Evolutionary conservation across 2,797 vertebrate species (phyloP), one percentile per base, ranked within the genome.

Genomic region (Crenuchus spilurus): DNA sequence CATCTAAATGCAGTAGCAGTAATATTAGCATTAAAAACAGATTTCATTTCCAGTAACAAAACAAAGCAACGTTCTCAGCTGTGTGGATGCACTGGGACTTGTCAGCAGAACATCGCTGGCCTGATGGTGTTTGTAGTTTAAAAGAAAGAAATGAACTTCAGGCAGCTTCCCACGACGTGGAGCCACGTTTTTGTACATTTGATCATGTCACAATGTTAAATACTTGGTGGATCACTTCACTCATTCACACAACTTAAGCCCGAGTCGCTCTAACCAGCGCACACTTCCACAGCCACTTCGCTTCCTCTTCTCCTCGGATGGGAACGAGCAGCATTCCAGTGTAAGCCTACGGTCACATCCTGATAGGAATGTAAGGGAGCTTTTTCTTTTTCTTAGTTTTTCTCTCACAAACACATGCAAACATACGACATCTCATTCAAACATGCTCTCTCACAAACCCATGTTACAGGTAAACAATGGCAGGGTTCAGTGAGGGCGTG

Each of bases 391-490:
- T 46, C 13, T 35, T 41, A 55, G 8, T 72, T 49, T 14, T 31
- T 31, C 63, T 30, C 16, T 20, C 18, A 4, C 48, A 37, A 18
- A 42, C 30, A 37, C 7, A n/a, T 41, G 6, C 26, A 1, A 37
- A 33, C 44, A 18, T 41, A 48, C 46, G n/a, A 11, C 20, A 44
- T 57, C 64, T n/a, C 42, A 13, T 24, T 20, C 60, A 28, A 48
- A 78, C 44, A 18, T 42, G 44, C 65, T 44, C 48, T 65, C 65
- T 30, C 52, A 11, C 64, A 39, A 22, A 65, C 60, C 41, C 9
- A 42, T 41, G 79, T 84, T 80, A 88, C 86, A 87, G 79, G 84
- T 89, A 90, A 88, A 92, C 88, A 88, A 83, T 16, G 72, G 16
- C 1, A 39, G 58, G 74, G 70, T 54, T 67, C 61, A 33, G 65